Base-by-base conservation (phyloP, 2,888 invertebrate genomes). In the Philopedon plagiatum region DNA sequence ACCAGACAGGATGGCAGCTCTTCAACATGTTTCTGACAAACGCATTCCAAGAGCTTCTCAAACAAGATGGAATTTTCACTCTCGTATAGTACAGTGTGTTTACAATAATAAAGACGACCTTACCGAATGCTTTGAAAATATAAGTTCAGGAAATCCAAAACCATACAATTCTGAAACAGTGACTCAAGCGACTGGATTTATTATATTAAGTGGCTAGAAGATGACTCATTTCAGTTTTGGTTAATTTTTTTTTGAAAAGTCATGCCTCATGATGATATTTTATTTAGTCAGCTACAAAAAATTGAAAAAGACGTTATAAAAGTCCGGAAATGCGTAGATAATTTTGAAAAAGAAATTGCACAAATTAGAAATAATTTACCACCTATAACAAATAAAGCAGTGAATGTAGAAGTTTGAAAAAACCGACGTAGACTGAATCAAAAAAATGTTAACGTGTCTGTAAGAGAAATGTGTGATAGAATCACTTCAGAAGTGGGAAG, bases 121-220 rank as follows among this genome's bases (percentile, higher is more conserved):
- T 49, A 0, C 29, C 29, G 34, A 46, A 34, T 63, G 63, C 19
- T 63, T 63, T 7, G 63, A 63, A 19, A 63, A 63, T 62, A 62
- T 46, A 11, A 49, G 0, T 63, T 49, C 15, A 21, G 57, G 34
- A 34, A 9, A 34, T 2, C 37, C 57, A 15, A 34, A 34, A 57
- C 8, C 34, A 34, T 63, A 18, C n/a, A 63, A 51, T n/a, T 0
- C 29, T 5, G 51, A 63, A 63, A 63, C 63, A 1, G 32, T 46
- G 13, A 15, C 18, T 11, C 49, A 63, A 51, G 63, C 63, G 18
- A 19, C 63, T 63, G 49, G 63, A 2, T 63, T 63, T 32, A 23
- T 63, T 1, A 63, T 32, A 23, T 63, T 1, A 63, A 63, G 1
- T 49, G 49, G 29, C 19, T 49, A 34, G 4, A 49, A 11, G 13